A percentile compares a stretch with the other conserved stretches of the same genome.
phyloP scores from a whole-genome alignment of 2,888 invertebrate genomes.

The Miltochrista miniata region DNA sequence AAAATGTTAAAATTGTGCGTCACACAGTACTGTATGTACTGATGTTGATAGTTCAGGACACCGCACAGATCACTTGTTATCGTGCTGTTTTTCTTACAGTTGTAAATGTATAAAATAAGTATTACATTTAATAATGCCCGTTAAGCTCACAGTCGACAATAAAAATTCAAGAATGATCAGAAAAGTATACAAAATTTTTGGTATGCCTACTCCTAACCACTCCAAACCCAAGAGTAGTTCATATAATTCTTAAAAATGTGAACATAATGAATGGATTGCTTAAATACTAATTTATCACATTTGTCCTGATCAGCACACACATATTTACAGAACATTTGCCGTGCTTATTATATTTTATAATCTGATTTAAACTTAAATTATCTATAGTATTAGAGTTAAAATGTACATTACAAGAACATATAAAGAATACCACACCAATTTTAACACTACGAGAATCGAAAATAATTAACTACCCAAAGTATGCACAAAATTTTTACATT shows the following conservation, averaged over 20 bases:
- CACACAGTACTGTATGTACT: conserved; percentile 41
- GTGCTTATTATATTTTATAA: conserved; percentile 72
- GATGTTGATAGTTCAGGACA: conserved; percentile 27
- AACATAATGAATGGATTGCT: conserved; percentile 50
- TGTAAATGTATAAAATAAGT: conserved; percentile 44
- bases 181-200: conserved; percentile 40
- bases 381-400: conserved; percentile 59
- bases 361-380: conserved; percentile 72
- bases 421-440: conserved; percentile 82
- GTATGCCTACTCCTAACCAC: conserved; percentile 33
- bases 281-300: conserved; percentile 81
- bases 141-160: conserved; percentile 59
- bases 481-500: conserved; percentile 17
- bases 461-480: conserved; percentile 76
- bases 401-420: conserved; percentile 76
- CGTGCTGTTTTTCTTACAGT: conserved; percentile 37
- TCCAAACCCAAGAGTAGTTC: conserved; percentile 36
- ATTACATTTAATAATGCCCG: conserved; percentile 69
- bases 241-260: conserved; percentile 16
- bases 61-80: conserved; percentile 37
- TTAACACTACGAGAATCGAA: conserved; percentile 76
- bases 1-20: conserved; percentile 73
- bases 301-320: conserved; percentile 76
- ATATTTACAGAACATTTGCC: conserved; percentile 72
- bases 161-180: conserved; percentile 40